A percentile compares a stretch with the other conserved stretches of the same genome.
Conservation (phyloP, 2,888 invertebrate species). For the Meganola albula region DNA sequence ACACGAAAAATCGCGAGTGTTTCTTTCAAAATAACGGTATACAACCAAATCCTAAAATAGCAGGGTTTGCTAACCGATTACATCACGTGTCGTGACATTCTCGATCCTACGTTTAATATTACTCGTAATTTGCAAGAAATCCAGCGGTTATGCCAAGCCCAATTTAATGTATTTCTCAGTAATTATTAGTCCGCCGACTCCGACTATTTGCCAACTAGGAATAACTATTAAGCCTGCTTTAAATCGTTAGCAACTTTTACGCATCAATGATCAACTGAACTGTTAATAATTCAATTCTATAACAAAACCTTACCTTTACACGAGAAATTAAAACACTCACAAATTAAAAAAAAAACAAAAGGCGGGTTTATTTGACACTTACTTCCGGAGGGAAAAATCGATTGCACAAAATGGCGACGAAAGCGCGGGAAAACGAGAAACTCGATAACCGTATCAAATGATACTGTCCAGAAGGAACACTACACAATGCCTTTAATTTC, state of each 20-base stretch:
- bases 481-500: conserved; percentile 22
- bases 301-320: conserved; percentile 28
- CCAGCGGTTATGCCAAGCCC: conserved; percentile 55
- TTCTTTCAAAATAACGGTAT: conserved; percentile 51
- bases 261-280: conserved; percentile 4
- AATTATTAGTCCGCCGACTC: conserved; percentile 46
- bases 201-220: conserved; percentile 38
- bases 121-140: conserved; percentile 49
- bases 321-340: conserved; percentile 25
- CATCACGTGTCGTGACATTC: conserved; percentile 59
- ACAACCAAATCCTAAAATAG: conserved; percentile 56
- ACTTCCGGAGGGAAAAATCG: conserved; percentile 46
- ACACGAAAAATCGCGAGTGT: conserved; percentile 32
- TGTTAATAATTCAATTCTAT: too few species aligned
- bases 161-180: conserved; percentile 57
- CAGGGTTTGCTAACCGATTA: conserved; percentile 51
- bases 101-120: conserved; percentile 52
- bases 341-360: conserved; percentile 25
- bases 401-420: conserved; percentile 3
- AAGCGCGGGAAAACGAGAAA: conserved; percentile 50
- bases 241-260: conserved; percentile 13
- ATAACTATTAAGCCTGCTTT: conserved; percentile 16
- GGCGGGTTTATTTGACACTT: conserved; percentile 44
- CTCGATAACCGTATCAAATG: conserved; percentile 30
- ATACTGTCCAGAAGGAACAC: conserved; percentile 25